A percentile compares a stretch with the other conserved stretches of the same genome.
These are phyloP conservation scores for Chaetops frenatus DNA, from an alignment of 2,113 vertebrate genomes.

Conservation along the genomic window DNA sequence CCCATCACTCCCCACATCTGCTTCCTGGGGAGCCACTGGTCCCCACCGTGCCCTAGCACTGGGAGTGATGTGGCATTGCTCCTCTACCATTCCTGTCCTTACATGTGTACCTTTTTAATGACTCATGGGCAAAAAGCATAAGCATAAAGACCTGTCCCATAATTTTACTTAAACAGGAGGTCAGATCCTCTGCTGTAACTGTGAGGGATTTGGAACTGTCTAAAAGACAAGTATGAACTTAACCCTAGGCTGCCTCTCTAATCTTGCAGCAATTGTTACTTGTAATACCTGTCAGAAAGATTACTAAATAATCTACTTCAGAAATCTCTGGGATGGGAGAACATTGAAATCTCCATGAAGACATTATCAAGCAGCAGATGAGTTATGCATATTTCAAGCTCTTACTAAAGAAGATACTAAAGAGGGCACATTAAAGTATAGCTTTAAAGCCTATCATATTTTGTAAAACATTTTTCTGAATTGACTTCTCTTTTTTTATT, in stretches of 20 bases:
- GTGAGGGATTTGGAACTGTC: neutral
- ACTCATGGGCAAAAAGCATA: accelerated
- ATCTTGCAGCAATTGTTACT: neutral
- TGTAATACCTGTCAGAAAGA: neutral
- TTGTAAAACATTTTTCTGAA: neutral
- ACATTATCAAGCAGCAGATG: neutral
- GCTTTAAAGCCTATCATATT: neutral
- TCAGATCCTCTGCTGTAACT: neutral
- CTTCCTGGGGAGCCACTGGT: accelerated
- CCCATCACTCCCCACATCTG: no score
- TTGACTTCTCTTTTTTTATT: neutral
- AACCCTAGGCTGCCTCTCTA: neutral
- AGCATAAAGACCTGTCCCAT: neutral
- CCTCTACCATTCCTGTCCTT: neutral
- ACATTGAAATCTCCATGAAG: neutral
- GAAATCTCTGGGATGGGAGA: neutral
- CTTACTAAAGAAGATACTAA: neutral
- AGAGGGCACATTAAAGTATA: neutral
- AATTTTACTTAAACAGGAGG: neutral
- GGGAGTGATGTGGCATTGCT: neutral
- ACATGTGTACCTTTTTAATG: neutral
- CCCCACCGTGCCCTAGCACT: accelerated
- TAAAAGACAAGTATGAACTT: neutral
- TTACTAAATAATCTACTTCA: neutral
- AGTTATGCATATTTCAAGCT: neutral